These are phyloP conservation scores for Halyomorpha halys DNA, from an alignment of 1,140 invertebrate species.

Conservation along the genomic window DNA sequence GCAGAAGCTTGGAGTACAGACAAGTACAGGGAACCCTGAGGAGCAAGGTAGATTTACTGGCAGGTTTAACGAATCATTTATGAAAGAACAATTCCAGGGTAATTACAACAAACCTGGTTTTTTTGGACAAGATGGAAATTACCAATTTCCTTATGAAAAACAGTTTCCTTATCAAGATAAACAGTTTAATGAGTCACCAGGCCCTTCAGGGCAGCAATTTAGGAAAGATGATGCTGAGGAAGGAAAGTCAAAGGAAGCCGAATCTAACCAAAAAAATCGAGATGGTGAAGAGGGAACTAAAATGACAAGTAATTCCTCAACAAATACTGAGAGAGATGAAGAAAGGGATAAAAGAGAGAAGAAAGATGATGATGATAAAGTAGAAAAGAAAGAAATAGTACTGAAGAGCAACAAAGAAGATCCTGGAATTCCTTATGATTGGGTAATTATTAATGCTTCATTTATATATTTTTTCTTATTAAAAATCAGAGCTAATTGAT, in stretches of 20 bases:
- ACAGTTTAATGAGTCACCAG: background rate
- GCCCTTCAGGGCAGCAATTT: slow-evolving; percentile 3
- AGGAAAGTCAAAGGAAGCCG: slow-evolving; percentile 2
- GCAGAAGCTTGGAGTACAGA: background rate
- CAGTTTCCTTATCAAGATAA: background rate
- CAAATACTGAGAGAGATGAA: slow-evolving; percentile 9
- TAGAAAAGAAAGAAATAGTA: slow-evolving; percentile 33
- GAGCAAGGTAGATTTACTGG: background rate
- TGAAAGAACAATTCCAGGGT: slow-evolving; percentile 1
- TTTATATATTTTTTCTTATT: too few species aligned
- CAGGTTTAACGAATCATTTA: background rate
- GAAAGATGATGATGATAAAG: slow-evolving; percentile 38
- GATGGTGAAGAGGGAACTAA: slow-evolving; percentile 1
- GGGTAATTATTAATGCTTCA: slow-evolving; percentile 40
- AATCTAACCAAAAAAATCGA: slow-evolving; percentile 7
- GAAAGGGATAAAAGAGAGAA: slow-evolving; percentile 31
- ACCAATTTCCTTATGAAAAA: background rate
- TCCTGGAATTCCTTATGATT: slow-evolving; percentile 72
- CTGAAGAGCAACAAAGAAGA: slow-evolving; percentile 48
- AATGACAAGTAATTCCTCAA: background rate
- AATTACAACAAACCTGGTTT: slow-evolving; percentile 2
- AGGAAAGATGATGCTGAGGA: slow-evolving; percentile 20
- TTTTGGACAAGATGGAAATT: slow-evolving; percentile 5
- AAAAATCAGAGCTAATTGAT: too few species aligned
- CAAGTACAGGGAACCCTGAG: background rate